Evolutionary conservation across 2,113 vertebrate genomes (phyloP), one percentile per base, ranked within the genome.

Genomic region (Zosterops lateralis): DNA sequence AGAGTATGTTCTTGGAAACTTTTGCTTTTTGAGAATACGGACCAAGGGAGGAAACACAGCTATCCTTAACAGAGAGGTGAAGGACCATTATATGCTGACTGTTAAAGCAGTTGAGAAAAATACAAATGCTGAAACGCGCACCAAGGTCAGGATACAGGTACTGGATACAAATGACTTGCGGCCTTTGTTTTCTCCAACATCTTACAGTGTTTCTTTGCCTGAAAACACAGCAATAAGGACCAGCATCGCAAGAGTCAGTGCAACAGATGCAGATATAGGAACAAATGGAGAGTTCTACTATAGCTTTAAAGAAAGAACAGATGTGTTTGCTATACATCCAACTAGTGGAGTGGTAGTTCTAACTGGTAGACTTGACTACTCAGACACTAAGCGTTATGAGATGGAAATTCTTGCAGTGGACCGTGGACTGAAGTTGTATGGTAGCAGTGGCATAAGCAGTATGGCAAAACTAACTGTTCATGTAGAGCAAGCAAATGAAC

Each of bases 251-350:
- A 99, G 98, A 92, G 99, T 99, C 91, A 99, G 98, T 10, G 99
- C 99, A 19, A 99, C 99, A 2, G 99, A 99, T 74, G 99, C 99
- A 9, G 99, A 99, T 76, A 99, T 99, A 61, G 99, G 99, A 96
- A 99, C 99, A 38, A 99, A 99, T 31, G 99, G 99, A 85, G 99
- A 99, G 45, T 99, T 99, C 97, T 99, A 99, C 97, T 99, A 99
- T 64, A 99, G 99, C 88, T 99, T 99, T 94, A 98, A 98, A 95
- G 99, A 99, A 75, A 98, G 98, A 98, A 99, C 99, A 1, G 99
- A 99, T 96, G 97, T 98, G 97, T 99, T 99, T 96, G 98, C 99
- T 6, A 99, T 99, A 92, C 99, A 99, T 85, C 99, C 99, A 20
- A 99, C 99, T 7, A 99, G 99, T 20, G 99, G 99, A 3, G 98